Base-by-base conservation (phyloP, 2,888 invertebrate genomes). In the Panzeria rudis region DNA sequence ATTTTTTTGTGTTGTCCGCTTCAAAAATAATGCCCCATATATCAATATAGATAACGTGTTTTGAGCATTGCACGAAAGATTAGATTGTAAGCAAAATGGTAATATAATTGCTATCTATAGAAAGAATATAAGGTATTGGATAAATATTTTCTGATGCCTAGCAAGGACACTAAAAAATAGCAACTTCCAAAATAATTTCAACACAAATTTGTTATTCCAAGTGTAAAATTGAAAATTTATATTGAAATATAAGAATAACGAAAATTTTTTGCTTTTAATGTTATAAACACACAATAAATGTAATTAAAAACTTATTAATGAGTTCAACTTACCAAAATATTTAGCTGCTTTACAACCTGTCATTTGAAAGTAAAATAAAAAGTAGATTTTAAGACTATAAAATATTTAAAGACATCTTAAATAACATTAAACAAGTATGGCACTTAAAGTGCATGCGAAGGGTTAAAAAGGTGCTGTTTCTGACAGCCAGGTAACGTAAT, bases 171-270 rank as follows among this genome's bases (percentile, higher is more conserved):
- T n/a, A 35, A 35, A 35, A 35, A 35, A 5, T 8, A 35, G 9
- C 1, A 7, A 35, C 4, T 32, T 35, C 35, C 6, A 35, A 35
- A 35, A 7, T 56, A 29, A 13, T 6, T 29, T n/a, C 8, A 15
- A 17, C 9, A 35, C 17, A 62, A 25, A 41, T 41, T 62, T 61
- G 29, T 59, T n/a, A 25, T 78, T 69, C 41, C 50, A 78, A 66
- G 59, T 78, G 61, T 61, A 11, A 69, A 68, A 77, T 77, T 77
- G 17, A 47, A 50, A 7, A 44, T 41, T n/a, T n/a, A n/a, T 20
- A 50, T 32, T 17, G 50, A 61, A 59, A 44, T 35, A n/a, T n/a
- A n/a, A n/a, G n/a, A n/a, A n/a, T n/a, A n/a, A 35, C n/a, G 15
- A 11, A n/a, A 54, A 38, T n/a, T 23, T n/a, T 3, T 44, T 47